A percentile compares a stretch with the other conserved stretches of the same genome.
These are phyloP conservation scores for Pterocles gutturalis DNA, from an alignment of 2,113 vertebrate genomes.

Conservation along the genomic window DNA sequence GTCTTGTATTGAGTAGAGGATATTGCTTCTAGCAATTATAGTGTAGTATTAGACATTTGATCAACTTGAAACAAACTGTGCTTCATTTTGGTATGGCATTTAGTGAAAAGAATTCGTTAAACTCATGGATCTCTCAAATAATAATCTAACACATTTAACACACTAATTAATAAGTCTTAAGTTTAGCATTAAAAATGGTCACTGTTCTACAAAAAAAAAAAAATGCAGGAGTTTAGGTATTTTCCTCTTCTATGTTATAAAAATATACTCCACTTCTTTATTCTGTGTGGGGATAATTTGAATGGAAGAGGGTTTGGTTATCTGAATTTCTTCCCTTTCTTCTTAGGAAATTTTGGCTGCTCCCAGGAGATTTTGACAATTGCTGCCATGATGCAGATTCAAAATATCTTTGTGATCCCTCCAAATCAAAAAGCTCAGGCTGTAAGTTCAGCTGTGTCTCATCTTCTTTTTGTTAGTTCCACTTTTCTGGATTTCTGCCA, in stretches of 20 bases:
- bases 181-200: neutral
- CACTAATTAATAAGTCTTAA: neutral
- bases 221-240: neutral
- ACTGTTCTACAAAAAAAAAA: neutral
- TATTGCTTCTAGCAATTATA: neutral
- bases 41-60: neutral
- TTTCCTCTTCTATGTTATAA: neutral
- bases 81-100: neutral
- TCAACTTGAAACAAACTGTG: neutral
- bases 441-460: slow-evolving; percentile 77
- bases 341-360: slow-evolving; percentile 92
- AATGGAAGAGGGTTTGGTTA: neutral
- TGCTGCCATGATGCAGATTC: slow-evolving; percentile 99
- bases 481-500: neutral
- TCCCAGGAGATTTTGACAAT: slow-evolving; percentile 97
- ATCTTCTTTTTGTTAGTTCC: neutral
- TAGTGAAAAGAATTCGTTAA: neutral
- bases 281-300: neutral
- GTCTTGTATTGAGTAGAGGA: neutral
- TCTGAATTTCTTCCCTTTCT: neutral
- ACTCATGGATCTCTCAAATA: neutral
- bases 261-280: neutral
- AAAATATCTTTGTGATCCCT: slow-evolving; percentile 91
- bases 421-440: slow-evolving; percentile 92
- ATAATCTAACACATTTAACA: neutral